Percentiles rank a stretch among this genome's conserved stretches.
These are phyloP conservation scores for Helogale parvula DNA, from an alignment of 2,113 vertebrate genomes.

Conservation along the genomic window DNA sequence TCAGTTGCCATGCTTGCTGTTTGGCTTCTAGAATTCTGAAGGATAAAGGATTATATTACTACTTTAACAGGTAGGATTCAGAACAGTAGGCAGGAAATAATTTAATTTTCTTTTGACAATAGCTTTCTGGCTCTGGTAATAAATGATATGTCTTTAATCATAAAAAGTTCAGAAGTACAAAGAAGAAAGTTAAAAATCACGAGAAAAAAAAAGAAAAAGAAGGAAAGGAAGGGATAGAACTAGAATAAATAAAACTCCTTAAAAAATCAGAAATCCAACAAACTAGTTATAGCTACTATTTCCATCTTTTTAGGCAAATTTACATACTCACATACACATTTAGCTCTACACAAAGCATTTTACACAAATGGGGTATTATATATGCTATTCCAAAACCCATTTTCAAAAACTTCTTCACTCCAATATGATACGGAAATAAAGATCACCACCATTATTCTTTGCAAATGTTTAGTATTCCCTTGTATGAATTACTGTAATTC, in stretches of 20 bases:
- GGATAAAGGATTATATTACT: not conserved
- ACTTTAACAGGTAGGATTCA: slow-evolving; percentile 13
- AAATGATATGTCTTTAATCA: slow-evolving; percentile 21
- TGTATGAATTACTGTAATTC: not conserved
- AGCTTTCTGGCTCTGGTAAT: slow-evolving; percentile 11
- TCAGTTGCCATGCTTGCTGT: not conserved
- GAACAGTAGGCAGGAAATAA: not conserved
- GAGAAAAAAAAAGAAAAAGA: not conserved
- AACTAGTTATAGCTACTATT: not conserved
- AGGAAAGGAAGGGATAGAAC: not conserved
- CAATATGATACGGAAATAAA: slow-evolving; percentile 28
- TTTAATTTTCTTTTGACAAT: slow-evolving; percentile 26
- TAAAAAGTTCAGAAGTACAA: not conserved
- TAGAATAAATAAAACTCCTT: not conserved
- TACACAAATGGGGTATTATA: not conserved
- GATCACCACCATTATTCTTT: slow-evolving; percentile 1
- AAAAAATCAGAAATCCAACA: not conserved
- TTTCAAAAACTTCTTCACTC: not conserved
- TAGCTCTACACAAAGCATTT: not conserved
- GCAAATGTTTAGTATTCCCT: not conserved
- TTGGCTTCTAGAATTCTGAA: not conserved
- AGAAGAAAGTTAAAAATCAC: slow-evolving; percentile 1
- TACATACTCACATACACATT: not conserved
- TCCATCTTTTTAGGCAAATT: not conserved
- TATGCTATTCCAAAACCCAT: not conserved